Percentiles rank a stretch among this genome's conserved stretches.
These are phyloP conservation scores for Daubentonia madagascariensis DNA, from an alignment of 2,113 vertebrate genomes.

Conservation along the genomic window DNA sequence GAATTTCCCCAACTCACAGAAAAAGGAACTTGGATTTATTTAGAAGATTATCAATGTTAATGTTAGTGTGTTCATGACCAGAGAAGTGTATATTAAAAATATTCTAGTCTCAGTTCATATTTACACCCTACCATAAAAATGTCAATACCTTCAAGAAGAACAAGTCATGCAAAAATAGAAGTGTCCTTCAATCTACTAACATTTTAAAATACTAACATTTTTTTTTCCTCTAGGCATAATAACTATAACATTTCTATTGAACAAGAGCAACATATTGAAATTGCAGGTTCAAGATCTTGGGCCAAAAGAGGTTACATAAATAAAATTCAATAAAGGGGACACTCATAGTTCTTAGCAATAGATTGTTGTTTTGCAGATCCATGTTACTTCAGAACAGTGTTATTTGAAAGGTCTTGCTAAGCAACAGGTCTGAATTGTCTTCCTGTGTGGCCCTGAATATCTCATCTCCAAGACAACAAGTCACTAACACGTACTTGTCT, in stretches of 20 bases:
- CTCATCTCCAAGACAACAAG: constrained; percentile 29
- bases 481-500: not conserved
- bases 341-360: not conserved
- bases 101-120: not conserved
- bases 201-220: not conserved
- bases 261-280: not conserved
- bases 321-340: not conserved
- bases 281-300: not conserved
- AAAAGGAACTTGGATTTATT: not conserved
- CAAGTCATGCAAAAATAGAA: not conserved
- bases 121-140: not conserved
- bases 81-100: not conserved
- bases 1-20: not conserved
- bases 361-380: not conserved
- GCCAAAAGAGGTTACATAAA: not conserved
- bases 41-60: not conserved
- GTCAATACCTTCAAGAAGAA: not conserved
- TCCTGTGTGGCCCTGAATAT: not conserved
- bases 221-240: not conserved
- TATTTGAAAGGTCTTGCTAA: not conserved
- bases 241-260: not conserved
- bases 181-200: not conserved
- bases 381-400: not conserved
- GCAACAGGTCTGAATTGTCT: not conserved
- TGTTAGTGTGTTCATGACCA: not conserved